These are phyloP conservation scores for Orbicella faveolata DNA, from an alignment of 64 coral and sea anemone species.

Conservation along the genomic window DNA sequence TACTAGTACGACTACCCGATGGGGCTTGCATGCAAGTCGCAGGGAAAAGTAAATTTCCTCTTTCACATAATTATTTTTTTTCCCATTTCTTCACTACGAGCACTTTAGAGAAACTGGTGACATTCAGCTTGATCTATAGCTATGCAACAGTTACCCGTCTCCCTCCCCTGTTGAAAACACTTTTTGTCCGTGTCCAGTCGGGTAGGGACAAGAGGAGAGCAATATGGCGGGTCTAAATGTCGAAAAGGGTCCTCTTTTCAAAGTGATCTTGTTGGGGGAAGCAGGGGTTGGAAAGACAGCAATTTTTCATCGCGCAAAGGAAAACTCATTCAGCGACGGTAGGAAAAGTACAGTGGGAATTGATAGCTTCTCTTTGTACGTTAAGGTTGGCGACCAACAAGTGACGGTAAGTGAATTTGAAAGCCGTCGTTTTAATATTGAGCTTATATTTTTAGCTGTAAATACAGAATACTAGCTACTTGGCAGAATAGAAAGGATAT, in stretches of 20 bases:
- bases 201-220: background rate
- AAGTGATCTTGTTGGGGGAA: slow-evolving; percentile 93
- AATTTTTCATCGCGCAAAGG: slow-evolving; percentile 81
- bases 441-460: background rate
- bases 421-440: background rate
- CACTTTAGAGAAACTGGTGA: no score
- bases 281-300: slow-evolving; percentile 91
- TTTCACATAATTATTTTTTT: no score
- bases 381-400: slow-evolving; percentile 70
- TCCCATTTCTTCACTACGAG: no score
- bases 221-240: slow-evolving; percentile 71
- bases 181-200: background rate
- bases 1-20: no score
- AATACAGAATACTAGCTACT: background rate
- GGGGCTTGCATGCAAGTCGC: no score
- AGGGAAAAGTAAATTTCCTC: no score
- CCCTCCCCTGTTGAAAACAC: background rate
- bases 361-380: slow-evolving; percentile 84
- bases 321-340: slow-evolving; percentile 62
- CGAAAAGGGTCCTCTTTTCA: slow-evolving; percentile 87
- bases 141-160: no score
- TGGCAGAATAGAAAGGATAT: no score
- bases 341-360: slow-evolving; percentile 80
- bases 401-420: slow-evolving; percentile 60
- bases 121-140: no score